Conservation (phyloP, 1,140 invertebrate genomes). For the Nixonia krombeini region DNA sequence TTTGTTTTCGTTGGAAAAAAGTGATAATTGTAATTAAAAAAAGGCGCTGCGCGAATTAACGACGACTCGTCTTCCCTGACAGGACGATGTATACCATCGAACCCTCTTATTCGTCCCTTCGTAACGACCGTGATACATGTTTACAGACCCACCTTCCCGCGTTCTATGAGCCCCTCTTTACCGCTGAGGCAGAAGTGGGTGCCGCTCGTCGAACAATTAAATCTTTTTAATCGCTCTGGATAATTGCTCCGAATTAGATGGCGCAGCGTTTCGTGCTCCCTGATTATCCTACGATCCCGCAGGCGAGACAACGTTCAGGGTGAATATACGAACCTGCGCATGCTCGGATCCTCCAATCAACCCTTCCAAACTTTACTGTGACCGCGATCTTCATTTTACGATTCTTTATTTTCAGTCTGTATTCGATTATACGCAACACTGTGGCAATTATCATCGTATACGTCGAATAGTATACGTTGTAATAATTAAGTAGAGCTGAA, state of each 20-base stretch:
- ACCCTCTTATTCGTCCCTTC: conserved; percentile 49
- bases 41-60: conserved; percentile 21
- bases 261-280: conserved; percentile 35
- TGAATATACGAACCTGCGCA: neutral
- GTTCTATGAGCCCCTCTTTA: conserved; percentile 18
- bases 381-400: too few relatives aligned
- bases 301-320: conserved; percentile 16
- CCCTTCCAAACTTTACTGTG: too few relatives aligned
- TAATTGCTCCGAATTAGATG: conserved; percentile 67
- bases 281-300: conserved; percentile 51
- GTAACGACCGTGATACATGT: conserved; percentile 48
- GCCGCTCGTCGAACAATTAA: conserved; percentile 63
- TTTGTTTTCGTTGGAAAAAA: too few relatives aligned
- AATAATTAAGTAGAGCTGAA: too few relatives aligned
- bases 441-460: too few relatives aligned
- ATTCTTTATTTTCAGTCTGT: too few relatives aligned
- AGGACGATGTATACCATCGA: conserved; percentile 48
- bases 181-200: conserved; percentile 43
- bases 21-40: neutral
- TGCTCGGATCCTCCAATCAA: neutral
- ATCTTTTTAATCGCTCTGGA: conserved; percentile 65
- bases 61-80: conserved; percentile 34
- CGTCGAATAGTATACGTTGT: too few relatives aligned
- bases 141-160: conserved; percentile 32
- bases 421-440: too few relatives aligned